Evolutionary conservation across 2,797 vertebrate genomes (phyloP).

Genomic region (Halcyon smyrnensis): DNA sequence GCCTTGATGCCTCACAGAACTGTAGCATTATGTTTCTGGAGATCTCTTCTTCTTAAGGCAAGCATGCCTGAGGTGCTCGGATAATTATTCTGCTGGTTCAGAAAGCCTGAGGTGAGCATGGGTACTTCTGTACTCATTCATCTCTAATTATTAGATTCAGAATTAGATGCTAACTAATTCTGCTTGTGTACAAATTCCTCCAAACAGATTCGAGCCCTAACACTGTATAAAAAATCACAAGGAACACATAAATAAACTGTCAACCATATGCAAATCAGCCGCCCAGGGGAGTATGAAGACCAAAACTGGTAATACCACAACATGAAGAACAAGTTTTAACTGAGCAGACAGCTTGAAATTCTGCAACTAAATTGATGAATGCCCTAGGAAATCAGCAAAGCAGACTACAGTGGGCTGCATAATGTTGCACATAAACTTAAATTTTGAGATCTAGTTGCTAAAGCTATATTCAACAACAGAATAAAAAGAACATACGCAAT

Average conservation of each 20-base stretch:
- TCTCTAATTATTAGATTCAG: slow-evolving; percentile 61
- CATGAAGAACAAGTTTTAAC: not conserved
- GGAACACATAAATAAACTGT: slow-evolving; percentile 23
- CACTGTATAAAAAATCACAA: not conserved
- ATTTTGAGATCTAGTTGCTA: not conserved
- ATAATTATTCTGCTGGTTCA: slow-evolving; percentile 68
- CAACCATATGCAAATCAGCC: slow-evolving; percentile 19
- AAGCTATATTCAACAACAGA: not conserved
- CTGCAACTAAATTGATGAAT: not conserved
- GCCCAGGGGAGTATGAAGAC: not conserved
- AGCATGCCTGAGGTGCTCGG: slow-evolving; percentile 18
- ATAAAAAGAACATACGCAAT: not conserved
- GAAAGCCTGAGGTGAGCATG: slow-evolving; percentile 34
- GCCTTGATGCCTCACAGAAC: slow-evolving; percentile 13
- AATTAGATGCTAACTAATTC: slow-evolving; percentile 34
- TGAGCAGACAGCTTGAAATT: slow-evolving; percentile 16
- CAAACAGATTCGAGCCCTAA: slow-evolving; percentile 36
- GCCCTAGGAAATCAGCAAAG: not conserved
- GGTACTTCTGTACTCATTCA: slow-evolving; percentile 42
- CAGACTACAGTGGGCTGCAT: not conserved
- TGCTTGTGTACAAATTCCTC: slow-evolving; percentile 10
- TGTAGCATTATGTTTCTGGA: slow-evolving; percentile 41
- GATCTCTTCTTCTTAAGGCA: slow-evolving; percentile 11
- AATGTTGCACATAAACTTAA: not conserved
- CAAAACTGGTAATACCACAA: not conserved